Evolutionary conservation across 2,113 vertebrate species (phyloP).

Genomic region (Hippocampus guttulatus): DNA sequence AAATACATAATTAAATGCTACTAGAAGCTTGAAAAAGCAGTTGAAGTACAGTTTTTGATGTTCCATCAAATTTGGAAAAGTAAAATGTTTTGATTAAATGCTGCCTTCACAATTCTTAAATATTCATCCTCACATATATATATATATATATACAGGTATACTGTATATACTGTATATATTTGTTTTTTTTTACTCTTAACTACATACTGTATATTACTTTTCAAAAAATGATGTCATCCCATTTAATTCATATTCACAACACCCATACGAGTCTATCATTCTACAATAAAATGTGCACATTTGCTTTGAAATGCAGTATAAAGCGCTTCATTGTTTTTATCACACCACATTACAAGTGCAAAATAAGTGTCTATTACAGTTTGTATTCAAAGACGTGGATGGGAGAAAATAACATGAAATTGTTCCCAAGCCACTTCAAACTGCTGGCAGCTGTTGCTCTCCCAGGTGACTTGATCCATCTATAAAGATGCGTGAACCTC

Average conservation of each 20-base stretch:
- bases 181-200: too few species aligned
- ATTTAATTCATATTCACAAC: not conserved
- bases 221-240: not conserved
- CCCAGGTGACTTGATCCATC: constrained; percentile 64
- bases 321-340: not conserved
- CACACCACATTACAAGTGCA: not conserved
- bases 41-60: too few species aligned
- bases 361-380: constrained; percentile 19
- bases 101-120: too few species aligned
- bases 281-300: constrained; percentile 15
- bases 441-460: constrained; percentile 60
- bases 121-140: too few species aligned
- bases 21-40: too few species aligned
- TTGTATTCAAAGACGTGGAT: constrained; percentile 51
- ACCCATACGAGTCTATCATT: not conserved
- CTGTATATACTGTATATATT: too few species aligned
- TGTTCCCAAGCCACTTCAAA: constrained; percentile 52
- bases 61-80: too few species aligned
- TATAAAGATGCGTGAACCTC: constrained; percentile 51
- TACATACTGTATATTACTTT: too few species aligned
- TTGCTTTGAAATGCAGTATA: not conserved
- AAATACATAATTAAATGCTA: too few species aligned
- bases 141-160: too few species aligned
- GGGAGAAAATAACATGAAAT: constrained; percentile 34
- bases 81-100: too few species aligned